A percentile compares a stretch with the other conserved stretches of the same genome.
Evolutionary conservation across 92 coral and sea anemone genomes (phyloP).

Genomic region (Parazoanthus darwini): DNA sequence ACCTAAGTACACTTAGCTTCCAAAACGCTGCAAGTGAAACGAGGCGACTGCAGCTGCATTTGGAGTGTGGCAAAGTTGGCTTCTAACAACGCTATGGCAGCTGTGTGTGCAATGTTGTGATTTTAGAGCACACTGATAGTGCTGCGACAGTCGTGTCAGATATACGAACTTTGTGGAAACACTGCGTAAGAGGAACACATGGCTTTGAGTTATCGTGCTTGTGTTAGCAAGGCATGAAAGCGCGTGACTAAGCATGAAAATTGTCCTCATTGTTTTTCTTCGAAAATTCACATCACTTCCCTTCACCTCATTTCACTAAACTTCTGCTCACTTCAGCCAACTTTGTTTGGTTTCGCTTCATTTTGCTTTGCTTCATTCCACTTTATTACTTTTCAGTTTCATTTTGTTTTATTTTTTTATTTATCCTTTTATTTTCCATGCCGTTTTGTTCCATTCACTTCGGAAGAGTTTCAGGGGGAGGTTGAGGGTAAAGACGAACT

Average conservation of each 20-base stretch:
- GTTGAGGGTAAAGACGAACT: slow-evolving; percentile 11
- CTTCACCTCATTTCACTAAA: not conserved
- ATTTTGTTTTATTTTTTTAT: not conserved
- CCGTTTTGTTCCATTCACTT: not conserved
- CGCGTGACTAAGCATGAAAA: not conserved
- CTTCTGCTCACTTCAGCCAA: not conserved
- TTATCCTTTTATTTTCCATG: not conserved
- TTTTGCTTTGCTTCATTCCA: not conserved
- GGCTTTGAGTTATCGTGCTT: too few relatives aligned
- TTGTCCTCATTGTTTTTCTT: not conserved
- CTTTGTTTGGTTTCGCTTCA: not conserved
- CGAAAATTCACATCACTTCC: not conserved
- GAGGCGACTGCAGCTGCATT: too few relatives aligned
- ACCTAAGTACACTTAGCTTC: too few relatives aligned
- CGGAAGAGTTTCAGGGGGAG: slow-evolving; percentile 12
- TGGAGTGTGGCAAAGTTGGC: too few relatives aligned
- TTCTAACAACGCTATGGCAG: too few relatives aligned
- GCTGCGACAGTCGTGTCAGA: too few relatives aligned
- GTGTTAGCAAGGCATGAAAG: too few relatives aligned
- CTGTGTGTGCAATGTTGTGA: too few relatives aligned
- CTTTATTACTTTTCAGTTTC: not conserved
- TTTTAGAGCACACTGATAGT: too few relatives aligned
- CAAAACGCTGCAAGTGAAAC: too few relatives aligned
- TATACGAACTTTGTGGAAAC: too few relatives aligned
- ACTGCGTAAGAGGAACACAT: too few relatives aligned